Conservation (phyloP, 2,888 invertebrate genomes). For the Suillia variegata region DNA sequence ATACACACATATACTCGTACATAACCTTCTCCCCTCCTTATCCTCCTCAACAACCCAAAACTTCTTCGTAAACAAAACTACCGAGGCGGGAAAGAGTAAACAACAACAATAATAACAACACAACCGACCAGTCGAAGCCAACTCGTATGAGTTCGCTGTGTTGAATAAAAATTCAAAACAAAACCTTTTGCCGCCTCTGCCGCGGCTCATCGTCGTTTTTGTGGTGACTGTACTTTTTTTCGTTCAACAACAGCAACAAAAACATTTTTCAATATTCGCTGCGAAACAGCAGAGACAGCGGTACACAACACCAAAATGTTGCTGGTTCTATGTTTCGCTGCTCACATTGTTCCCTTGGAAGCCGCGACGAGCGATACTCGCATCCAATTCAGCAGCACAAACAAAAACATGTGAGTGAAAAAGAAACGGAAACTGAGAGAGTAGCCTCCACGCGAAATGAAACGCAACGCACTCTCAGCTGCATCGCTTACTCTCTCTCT, state of each 20-base stretch:
- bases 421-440: no score
- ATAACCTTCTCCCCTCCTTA: no score
- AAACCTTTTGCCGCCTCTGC: background rate
- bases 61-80: background rate
- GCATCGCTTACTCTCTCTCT: no score
- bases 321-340: conserved; percentile 30
- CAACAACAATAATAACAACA: conserved; percentile 20
- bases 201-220: conserved; percentile 43
- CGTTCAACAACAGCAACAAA: no score
- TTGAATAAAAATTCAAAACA: conserved; percentile 8
- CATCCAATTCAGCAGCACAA: background rate
- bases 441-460: no score
- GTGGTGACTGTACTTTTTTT: conserved; percentile 61
- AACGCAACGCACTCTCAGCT: no score
- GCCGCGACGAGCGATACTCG: no score
- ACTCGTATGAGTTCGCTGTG: conserved; percentile 22
- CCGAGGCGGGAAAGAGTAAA: background rate
- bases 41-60: no score
- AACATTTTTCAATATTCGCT: conserved; percentile 51
- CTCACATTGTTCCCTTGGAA: conserved; percentile 13
- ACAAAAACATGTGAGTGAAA: conserved; percentile 2
- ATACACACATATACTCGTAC: background rate
- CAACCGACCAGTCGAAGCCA: conserved; percentile 17
- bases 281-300: background rate
- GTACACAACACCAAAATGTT: conserved; percentile 38